These are phyloP conservation scores for Phaethornis superciliosus DNA, from an alignment of 2,113 vertebrate species.

Conservation along the genomic window DNA sequence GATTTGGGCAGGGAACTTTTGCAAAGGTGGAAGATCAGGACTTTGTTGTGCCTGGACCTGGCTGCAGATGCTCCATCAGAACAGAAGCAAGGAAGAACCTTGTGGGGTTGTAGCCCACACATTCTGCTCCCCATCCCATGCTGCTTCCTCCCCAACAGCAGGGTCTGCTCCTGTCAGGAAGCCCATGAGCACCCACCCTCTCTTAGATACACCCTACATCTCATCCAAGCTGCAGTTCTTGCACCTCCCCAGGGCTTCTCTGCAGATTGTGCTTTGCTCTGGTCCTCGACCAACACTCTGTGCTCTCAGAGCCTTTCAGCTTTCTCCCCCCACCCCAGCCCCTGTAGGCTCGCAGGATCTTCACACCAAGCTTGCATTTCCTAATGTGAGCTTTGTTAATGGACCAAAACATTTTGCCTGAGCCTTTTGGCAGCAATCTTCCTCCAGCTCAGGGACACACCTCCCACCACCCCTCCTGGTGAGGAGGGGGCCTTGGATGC, in stretches of 20 bases:
- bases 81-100: accelerated
- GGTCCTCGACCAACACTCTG: not conserved
- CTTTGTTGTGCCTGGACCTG: not conserved
- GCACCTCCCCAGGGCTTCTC: not conserved
- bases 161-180: not conserved
- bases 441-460: accelerated
- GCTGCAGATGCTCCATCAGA: not conserved
- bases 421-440: not conserved
- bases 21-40: not conserved
- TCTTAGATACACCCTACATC: too few relatives aligned
- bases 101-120: too few relatives aligned
- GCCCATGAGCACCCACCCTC: not conserved
- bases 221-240: not conserved
- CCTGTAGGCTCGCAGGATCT: not conserved
- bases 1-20: too few relatives aligned
- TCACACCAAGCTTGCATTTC: not conserved
- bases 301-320: not conserved
- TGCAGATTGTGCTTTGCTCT: not conserved
- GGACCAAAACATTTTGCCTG: not conserved
- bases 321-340: accelerated
- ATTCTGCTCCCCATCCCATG: accelerated
- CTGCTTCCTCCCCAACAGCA: accelerated
- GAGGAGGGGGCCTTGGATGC: not conserved
- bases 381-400: not conserved
- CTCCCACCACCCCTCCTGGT: not conserved